phyloP scores from a whole-genome alignment of 1,140 invertebrate genomes.

The Saccostrea echinata region DNA sequence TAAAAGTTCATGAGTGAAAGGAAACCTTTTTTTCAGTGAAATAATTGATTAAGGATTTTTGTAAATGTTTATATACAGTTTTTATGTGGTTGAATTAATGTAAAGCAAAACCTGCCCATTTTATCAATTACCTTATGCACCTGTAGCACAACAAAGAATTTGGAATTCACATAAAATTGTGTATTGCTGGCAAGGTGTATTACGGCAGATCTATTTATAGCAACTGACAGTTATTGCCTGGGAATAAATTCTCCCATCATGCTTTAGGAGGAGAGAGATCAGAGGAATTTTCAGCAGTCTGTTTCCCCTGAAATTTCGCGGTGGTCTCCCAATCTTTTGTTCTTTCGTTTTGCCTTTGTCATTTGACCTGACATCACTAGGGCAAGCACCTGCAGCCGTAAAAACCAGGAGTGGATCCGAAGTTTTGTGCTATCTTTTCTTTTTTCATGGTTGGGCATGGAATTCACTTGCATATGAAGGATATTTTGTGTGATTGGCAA shows the following conservation, averaged over 20 bases:
- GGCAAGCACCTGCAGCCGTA: not conserved
- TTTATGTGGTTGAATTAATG: not conserved
- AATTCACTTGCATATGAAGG: not conserved
- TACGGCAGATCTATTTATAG: conserved; percentile 32
- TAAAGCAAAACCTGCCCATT: not conserved
- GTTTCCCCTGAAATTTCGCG: not conserved
- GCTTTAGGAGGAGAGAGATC: not conserved
- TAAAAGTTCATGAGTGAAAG: no score
- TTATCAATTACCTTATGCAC: not conserved
- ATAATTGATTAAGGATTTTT: no score
- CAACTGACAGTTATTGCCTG: not conserved
- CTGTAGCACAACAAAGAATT: not conserved
- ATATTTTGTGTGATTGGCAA: not conserved
- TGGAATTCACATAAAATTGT: conserved; percentile 28
- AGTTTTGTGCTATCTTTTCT: not conserved
- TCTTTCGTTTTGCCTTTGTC: conserved; percentile 17
- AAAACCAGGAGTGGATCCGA: not conserved
- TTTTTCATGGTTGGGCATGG: not conserved
- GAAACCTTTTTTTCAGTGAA: no score
- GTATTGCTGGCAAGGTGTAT: not conserved
- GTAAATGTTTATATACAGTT: no score
- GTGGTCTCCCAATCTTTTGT: not conserved
- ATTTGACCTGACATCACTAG: not conserved
- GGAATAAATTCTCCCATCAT: not conserved
- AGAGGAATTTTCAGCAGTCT: not conserved